Evolutionary conservation across 30 jellyfish, hydroid and myxozoan genomes (phyloP).

Genomic region (Hydractinia symbiolongicarpus): DNA sequence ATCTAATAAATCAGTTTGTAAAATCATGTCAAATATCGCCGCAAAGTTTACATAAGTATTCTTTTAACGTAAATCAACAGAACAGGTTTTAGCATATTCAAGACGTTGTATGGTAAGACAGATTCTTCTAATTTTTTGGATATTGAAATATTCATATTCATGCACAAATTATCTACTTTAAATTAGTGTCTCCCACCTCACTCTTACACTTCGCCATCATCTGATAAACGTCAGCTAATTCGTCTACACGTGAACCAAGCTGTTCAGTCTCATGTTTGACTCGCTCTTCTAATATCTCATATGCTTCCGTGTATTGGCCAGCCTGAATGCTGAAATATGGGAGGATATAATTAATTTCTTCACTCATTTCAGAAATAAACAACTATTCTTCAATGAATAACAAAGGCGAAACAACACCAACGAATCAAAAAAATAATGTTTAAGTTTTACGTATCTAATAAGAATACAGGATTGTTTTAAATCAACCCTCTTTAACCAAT

Average conservation of each 20-base stretch:
- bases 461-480: too few species aligned
- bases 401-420: too few species aligned
- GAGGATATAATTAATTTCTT: neutral
- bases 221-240: constrained; percentile 75
- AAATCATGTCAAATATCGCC: too few species aligned
- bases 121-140: too few species aligned
- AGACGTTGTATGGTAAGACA: too few species aligned
- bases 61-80: neutral
- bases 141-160: too few species aligned
- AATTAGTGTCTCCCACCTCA: constrained; percentile 40
- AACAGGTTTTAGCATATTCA: too few species aligned
- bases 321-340: constrained; percentile 50
- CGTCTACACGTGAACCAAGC: constrained; percentile 63
- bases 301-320: constrained; percentile 69
- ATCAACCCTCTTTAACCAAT: too few species aligned
- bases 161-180: too few species aligned
- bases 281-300: constrained; percentile 58
- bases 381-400: too few species aligned
- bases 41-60: neutral
- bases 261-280: constrained; percentile 45
- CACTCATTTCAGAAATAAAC: neutral
- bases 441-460: too few species aligned
- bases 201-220: constrained; percentile 84
- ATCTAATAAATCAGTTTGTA: constrained; percentile 25
- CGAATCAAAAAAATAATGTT: too few species aligned